phyloP scores from a whole-genome alignment of 2,113 vertebrate genomes.

The Datnioides undecimradiatus region DNA sequence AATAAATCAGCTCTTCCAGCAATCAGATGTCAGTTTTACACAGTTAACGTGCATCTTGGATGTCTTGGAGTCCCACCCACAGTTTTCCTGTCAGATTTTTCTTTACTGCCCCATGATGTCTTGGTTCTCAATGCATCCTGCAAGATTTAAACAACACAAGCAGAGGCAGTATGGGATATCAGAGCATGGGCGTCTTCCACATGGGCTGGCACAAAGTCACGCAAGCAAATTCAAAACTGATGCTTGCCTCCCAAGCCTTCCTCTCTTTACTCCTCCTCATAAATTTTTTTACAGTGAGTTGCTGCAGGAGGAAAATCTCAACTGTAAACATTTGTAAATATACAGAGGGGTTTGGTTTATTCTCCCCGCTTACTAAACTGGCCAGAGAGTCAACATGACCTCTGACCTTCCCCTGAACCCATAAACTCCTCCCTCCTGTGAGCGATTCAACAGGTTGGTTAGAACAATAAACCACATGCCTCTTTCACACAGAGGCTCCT shows the following conservation, averaged over 20 bases:
- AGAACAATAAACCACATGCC: conserved; percentile 72
- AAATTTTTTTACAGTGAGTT: conserved; percentile 41
- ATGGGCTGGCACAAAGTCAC: conserved; percentile 54
- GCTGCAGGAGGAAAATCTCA: conserved; percentile 6
- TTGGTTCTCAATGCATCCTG: neutral
- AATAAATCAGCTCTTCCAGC: conserved; percentile 1
- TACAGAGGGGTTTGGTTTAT: conserved; percentile 40
- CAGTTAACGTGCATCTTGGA: conserved; percentile 15
- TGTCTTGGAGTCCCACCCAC: conserved; percentile 4
- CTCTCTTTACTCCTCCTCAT: conserved; percentile 18
- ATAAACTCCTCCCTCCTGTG: conserved; percentile 53
- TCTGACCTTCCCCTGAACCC: conserved; percentile 67
- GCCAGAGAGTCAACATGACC: conserved; percentile 67
- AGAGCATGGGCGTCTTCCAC: conserved; percentile 53
- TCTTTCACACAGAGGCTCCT: conserved; percentile 51
- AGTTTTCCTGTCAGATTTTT: conserved; percentile 35
- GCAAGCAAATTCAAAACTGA: conserved; percentile 58
- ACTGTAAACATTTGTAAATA: conserved; percentile 72
- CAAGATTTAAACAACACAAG: conserved; percentile 31
- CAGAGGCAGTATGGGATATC: conserved; percentile 25
- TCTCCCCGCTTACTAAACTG: conserved; percentile 47
- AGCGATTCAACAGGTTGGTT: conserved; percentile 71
- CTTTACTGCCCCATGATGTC: neutral
- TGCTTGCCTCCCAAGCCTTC: conserved; percentile 36
- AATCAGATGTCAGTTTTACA: conserved; percentile 1